Base-by-base conservation (phyloP, 1,140 invertebrate genomes). In the Saccostrea echinata region DNA sequence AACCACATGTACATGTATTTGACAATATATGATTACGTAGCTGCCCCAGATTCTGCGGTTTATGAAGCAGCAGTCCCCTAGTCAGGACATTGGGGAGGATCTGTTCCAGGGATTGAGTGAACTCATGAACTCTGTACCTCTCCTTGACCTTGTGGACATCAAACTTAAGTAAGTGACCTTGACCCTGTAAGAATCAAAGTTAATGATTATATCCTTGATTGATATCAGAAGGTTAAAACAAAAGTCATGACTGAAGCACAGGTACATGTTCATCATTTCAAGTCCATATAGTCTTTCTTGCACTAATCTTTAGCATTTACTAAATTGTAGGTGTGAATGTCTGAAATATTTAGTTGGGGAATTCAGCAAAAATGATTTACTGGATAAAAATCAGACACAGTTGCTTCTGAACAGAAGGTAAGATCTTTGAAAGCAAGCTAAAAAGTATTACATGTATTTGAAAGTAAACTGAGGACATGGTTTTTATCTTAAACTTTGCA, bases 121-220 rank as follows among this genome's bases (percentile, higher is more conserved):
- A 71, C 94, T 98, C 0, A 94, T 98, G 0, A 96, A 97, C 92
- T 97, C 97, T 92, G 97, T 96, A 68, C 97, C 98, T 0, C 94
- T 98, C 8, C 94, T 99, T 6, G 98, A 99, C 95, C 96, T 98
- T 84, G 97, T 98, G 94, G 98, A 99, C 94, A 96, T 97, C 0
- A 97, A 97, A 90, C 97, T 97, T 93, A 97, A 97, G 94, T 94
- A 88, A 89, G 92, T 52, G 8, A 51, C 18, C n/a, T n/a, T 43
- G 11, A 30, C 24, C 13, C 27, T 9, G 43, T 43, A 11, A 16
- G 43, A 43, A 43, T 43, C 9, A 43, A 8, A 8, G 0, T 8
- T 43, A 8, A 9, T 43, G 9, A 43, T 4, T 43, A 43, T 43
- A 43, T 43, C 43, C 43, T 43, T 43, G 43, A 43, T 43, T 4